Evolutionary conservation across 1,140 invertebrate species (phyloP), one percentile per base, ranked within the genome.

Genomic region (Colletes gigas): DNA sequence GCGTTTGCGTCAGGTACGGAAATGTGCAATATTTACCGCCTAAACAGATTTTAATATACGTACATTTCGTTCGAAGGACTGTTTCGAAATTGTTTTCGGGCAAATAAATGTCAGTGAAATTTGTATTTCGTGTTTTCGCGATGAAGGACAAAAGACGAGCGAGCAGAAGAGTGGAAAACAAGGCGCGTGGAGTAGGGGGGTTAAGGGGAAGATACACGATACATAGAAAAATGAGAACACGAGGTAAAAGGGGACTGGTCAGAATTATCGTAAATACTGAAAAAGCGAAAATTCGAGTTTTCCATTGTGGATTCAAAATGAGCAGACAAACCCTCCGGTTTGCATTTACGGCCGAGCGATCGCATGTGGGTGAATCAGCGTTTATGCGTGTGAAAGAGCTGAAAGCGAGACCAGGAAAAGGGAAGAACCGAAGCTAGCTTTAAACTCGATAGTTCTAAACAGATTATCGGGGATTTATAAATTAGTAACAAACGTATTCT

Each of bases 401-500:
- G 59, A 54, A 71, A 69, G 47, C 60, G 62, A 19, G 39, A 54
- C 55, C 17, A 59, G 44, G 41, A 19, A 21, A 50, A 7, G 44
- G 17, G 55, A 55, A 62, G 70, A 71, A 65, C 44, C 77, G 52
- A 50, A 73, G 68, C 47, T 85, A 83, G 82, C 89, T 90, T 90
- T 90, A 90, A 90, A 90, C 88, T 81, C 85, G 88, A 90, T 88
- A 90, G 80, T 85, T 80, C 83, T 80, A 77, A 55, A 39, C 55
- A 65, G 47, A 21, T 73, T 69, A 71, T 78, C 71, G 47, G 79
- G 79, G 82, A 90, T 90, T 91, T 91, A 89, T 90, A 89, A 90
- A 92, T 92, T 90, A 90, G 91, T 90, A 89, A 90, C 87, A 91
- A 90, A 91, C 91, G 88, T 89, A 89, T 90, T 81, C 78, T 30